Conservation (phyloP, 2,797 vertebrate species). For the Petrocephalus sullivani region DNA sequence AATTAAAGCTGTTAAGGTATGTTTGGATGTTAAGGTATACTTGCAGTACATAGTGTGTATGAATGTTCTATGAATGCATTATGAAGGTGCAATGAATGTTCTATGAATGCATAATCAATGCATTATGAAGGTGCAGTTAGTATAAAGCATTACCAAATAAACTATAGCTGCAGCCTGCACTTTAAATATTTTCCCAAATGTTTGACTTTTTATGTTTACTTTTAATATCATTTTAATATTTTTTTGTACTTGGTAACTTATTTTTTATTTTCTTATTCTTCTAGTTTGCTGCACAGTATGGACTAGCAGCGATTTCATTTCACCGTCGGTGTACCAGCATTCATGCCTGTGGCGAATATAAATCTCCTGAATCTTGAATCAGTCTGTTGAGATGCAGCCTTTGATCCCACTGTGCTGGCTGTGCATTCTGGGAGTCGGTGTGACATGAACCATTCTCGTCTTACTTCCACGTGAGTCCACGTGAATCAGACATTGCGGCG, state of each 20-base stretch:
- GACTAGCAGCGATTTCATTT: not conserved
- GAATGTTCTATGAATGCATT: not conserved
- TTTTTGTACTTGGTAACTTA: not conserved
- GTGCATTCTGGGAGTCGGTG: not conserved
- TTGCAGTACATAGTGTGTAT: not conserved
- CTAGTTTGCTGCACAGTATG: not conserved
- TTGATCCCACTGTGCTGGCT: not conserved
- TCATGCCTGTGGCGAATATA: not conserved
- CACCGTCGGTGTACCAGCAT: not conserved
- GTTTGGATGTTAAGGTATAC: not conserved
- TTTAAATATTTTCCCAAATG: not conserved
- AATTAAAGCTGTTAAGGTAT: not conserved
- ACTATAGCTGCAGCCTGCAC: not conserved
- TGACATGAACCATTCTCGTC: not conserved
- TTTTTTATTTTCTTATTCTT: not conserved
- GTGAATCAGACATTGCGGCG: not conserved
- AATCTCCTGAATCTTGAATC: not conserved
- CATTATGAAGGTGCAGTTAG: not conserved
- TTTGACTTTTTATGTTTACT: not conserved
- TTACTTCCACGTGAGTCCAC: not conserved
- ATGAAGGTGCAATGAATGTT: not conserved
- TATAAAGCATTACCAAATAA: not conserved
- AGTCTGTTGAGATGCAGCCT: not conserved
- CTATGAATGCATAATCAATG: not conserved
- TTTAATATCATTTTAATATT: not conserved